Base-by-base conservation (phyloP, 2,797 vertebrate genomes). In the Hyperoplus immaculatus region DNA sequence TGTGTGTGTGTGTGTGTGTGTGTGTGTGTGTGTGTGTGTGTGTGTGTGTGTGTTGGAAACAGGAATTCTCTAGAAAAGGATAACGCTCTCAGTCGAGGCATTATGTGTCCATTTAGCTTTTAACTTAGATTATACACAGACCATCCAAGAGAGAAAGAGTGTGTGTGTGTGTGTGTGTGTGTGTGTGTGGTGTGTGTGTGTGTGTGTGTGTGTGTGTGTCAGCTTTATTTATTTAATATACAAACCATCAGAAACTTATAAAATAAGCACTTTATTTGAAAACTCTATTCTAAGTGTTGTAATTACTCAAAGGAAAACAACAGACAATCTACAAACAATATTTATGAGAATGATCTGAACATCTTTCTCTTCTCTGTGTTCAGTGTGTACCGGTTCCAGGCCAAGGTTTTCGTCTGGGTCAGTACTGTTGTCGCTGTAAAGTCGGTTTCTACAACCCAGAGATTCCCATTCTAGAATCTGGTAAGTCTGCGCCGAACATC, bases 361-460 rank as follows among this genome's bases (percentile, higher is more conserved):
- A 4, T 39, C 42, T n/a, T 36, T 7, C 29, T 29, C 29, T 15
- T 59, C 14, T 59, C 1, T 73, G 36, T 43, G 46, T 77, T 14
- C 89, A 99, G 98, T 99, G 98, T 42, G 42, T 97, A 51, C 93
- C 96, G 0, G 88, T 96, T 82, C 93, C 95, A 62, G 95, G 91
- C 61, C 93, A 57, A 0, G 96, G 97, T 39, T 97, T 99, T 64
- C 88, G 96, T 38, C 93, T 99, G 63, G 97, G 97, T 77, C 96
- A 92, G 87, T 98, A 98, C 91, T 94, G 95, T 92, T 99, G 98
- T 83, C 94, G 88, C 67, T 99, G 98, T 89, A 96, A 89, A 82
- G 95, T 96, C 1, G 98, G 98, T 39, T 99, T 95, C 92, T 99
- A 97, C 4, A 90, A 95, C 80, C 92, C 92, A 0, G 77, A 89